A percentile compares a stretch with the other conserved stretches of the same genome.
phyloP scores from a whole-genome alignment of 2,113 vertebrate genomes.

The Istiophorus platypterus region DNA sequence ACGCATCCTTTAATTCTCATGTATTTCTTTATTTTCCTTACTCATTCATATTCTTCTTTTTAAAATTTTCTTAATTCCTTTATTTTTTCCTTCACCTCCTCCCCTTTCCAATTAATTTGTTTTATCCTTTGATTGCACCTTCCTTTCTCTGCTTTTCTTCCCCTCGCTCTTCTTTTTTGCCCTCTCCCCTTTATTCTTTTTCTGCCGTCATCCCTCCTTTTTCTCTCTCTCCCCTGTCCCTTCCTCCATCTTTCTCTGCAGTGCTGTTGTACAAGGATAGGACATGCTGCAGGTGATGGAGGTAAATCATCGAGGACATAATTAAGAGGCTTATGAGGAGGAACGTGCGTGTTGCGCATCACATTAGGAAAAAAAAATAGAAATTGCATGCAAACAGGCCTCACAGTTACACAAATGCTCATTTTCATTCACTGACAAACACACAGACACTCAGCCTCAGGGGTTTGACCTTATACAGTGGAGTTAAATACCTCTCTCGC shows the following conservation, averaged over 20 bases:
- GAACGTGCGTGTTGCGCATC: conserved; percentile 59
- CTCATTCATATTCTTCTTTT: neutral
- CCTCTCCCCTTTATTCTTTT: neutral
- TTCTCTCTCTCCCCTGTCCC: conserved; percentile 39
- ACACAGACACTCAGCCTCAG: conserved; percentile 68
- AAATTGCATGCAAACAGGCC: conserved; percentile 64
- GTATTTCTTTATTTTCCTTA: conserved; percentile 20
- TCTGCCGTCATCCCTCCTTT: conserved; percentile 9
- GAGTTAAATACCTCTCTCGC: conserved; percentile 81
- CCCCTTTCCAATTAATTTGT: neutral
- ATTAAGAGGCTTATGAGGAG: conserved; percentile 85
- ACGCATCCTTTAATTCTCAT: neutral
- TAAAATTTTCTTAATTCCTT: neutral
- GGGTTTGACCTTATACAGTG: conserved; percentile 82
- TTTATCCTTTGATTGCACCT: neutral
- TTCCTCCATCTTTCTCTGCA: conserved; percentile 34
- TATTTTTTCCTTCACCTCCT: neutral
- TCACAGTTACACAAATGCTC: conserved; percentile 69
- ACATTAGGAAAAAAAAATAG: conserved; percentile 60
- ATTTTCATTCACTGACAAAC: conserved; percentile 76
- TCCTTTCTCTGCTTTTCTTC: neutral
- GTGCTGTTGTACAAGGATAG: conserved; percentile 80
- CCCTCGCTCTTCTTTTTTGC: neutral
- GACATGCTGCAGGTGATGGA: conserved; percentile 79
- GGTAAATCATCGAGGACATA: conserved; percentile 86